These are phyloP conservation scores for Elgaria multicarinata DNA, from an alignment of 2,113 vertebrate genomes.

Conservation along the genomic window DNA sequence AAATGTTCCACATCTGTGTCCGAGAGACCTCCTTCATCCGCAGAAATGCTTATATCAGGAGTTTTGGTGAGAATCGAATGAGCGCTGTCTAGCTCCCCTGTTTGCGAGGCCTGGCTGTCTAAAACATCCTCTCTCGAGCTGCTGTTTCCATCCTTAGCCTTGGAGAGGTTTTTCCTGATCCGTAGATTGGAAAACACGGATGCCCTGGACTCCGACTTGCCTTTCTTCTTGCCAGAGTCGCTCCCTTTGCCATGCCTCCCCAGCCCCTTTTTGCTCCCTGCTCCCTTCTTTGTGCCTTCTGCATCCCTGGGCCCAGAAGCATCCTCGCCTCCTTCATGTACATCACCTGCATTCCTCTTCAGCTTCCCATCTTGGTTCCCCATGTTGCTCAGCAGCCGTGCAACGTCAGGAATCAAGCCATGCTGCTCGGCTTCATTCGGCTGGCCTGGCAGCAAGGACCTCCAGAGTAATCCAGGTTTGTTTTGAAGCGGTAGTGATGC, in stretches of 20 bases:
- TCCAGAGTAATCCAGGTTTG: conserved; percentile 70
- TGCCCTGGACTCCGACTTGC: conserved; percentile 87
- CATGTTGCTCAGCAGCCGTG: conserved; percentile 81
- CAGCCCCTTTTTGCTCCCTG: conserved; percentile 84
- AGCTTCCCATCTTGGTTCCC: conserved; percentile 97
- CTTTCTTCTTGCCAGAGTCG: conserved; percentile 85
- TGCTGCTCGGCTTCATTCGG: conserved; percentile 62
- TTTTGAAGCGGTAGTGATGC: conserved; percentile 77
- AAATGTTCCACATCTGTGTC: conserved; percentile 82
- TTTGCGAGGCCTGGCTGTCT: conserved; percentile 79
- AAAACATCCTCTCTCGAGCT: conserved; percentile 91
- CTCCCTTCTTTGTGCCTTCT: conserved; percentile 87
- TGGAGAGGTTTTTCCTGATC: conserved; percentile 89
- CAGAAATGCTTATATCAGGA: conserved; percentile 88
- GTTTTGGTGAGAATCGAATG: conserved; percentile 85
- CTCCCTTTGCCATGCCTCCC: conserved; percentile 83
- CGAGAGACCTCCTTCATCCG: conserved; percentile 89
- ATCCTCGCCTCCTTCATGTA: conserved; percentile 83
- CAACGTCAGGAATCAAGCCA: conserved; percentile 83
- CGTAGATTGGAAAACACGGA: conserved; percentile 95
- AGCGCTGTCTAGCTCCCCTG: conserved; percentile 86
- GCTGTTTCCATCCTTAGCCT: conserved; percentile 82
- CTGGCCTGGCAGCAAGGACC: conserved; percentile 54
- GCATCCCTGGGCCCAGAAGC: conserved; percentile 83
- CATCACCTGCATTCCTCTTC: conserved; percentile 83